Percentiles rank a stretch among this genome's conserved stretches.
These are phyloP conservation scores for Narcine bancroftii DNA, from an alignment of 2,113 vertebrate genomes.

Conservation along the genomic window DNA sequence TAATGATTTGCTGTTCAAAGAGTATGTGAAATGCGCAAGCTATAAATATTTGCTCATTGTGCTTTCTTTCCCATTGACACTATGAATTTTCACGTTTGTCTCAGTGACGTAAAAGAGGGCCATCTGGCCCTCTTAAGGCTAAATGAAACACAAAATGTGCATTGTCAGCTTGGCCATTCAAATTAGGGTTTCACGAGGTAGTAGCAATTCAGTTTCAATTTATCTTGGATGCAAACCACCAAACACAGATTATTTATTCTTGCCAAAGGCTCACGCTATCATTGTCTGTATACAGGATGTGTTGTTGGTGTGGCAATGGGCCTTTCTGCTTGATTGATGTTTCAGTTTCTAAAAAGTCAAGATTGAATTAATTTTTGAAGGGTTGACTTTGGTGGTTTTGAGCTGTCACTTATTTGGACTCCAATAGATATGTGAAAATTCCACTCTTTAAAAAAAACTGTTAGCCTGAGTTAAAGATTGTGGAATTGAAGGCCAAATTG, in stretches of 20 bases:
- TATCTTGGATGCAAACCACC: constrained; percentile 28
- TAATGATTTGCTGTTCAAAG: background rate
- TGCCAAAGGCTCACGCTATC: background rate
- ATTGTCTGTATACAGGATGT: background rate
- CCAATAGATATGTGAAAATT: no score
- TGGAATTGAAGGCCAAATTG: no score
- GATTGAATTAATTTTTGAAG: background rate
- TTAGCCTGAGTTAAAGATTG: no score
- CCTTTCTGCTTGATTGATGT: constrained; percentile 18
- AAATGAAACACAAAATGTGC: constrained; percentile 6
- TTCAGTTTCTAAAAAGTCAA: background rate
- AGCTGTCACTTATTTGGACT: no score
- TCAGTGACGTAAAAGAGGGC: background rate
- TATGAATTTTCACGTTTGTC: constrained; percentile 1
- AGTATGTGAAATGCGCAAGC: background rate
- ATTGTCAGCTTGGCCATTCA: constrained; percentile 18
- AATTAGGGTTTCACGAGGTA: background rate
- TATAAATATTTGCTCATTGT: background rate
- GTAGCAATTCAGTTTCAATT: constrained; percentile 22
- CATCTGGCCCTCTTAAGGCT: background rate
- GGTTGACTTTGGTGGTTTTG: background rate
- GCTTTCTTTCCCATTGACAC: background rate
- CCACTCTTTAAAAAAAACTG: no score
- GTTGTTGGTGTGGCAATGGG: constrained; percentile 6
- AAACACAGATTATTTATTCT: constrained; percentile 5